phyloP scores from a whole-genome alignment of 64 coral and sea anemone genomes.

The Catalaphyllia jardinei region DNA sequence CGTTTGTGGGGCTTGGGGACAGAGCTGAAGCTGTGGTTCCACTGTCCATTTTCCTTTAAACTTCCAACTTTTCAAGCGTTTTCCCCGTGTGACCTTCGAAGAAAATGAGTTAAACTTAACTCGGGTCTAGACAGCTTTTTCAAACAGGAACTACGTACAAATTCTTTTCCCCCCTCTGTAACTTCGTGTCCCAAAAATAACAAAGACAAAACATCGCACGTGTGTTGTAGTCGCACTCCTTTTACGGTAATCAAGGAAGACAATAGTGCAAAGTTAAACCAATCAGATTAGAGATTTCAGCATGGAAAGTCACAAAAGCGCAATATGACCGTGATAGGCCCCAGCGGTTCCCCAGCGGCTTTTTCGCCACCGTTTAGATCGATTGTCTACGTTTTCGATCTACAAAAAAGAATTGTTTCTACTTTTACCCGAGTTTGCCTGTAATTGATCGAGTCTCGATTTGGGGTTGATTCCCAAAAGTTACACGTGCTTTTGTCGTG shows the following conservation, averaged over 20 bases:
- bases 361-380: neutral
- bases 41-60: neutral
- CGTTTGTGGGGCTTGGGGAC: neutral
- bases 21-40: neutral
- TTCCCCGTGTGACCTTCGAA: neutral
- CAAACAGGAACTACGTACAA: neutral
- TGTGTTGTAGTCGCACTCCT: neutral
- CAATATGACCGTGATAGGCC: neutral
- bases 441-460: too few relatives aligned
- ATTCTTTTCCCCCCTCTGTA: neutral
- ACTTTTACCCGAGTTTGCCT: too few relatives aligned
- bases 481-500: too few relatives aligned
- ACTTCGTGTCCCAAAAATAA: neutral
- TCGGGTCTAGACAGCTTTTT: neutral
- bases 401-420: too few relatives aligned
- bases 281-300: neutral
- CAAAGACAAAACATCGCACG: neutral
- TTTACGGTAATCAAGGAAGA: neutral
- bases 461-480: too few relatives aligned
- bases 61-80: neutral
- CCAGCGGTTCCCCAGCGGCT: neutral
- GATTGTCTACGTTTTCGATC: too few relatives aligned
- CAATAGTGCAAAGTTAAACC: neutral
- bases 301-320: slow-evolving; percentile 3
- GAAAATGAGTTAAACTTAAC: neutral